Conservation (phyloP, 2,888 invertebrate genomes). For the Trissolcus japonicus region DNA sequence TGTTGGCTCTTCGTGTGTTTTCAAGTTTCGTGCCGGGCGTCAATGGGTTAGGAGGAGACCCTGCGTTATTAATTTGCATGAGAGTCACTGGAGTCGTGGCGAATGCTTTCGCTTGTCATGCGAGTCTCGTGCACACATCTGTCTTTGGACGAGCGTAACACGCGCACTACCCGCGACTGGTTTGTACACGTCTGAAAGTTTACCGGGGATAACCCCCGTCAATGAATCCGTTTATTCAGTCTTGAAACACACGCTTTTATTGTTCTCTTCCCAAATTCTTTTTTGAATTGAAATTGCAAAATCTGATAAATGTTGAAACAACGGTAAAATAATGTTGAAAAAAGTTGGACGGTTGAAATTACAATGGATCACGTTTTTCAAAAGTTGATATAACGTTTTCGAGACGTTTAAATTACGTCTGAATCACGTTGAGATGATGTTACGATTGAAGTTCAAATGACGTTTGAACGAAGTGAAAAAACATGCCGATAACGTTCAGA, state of each 20-base stretch:
- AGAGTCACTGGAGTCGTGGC: conserved; percentile 46
- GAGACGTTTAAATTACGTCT: no score
- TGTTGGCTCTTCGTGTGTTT: conserved; percentile 4
- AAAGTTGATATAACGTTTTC: no score
- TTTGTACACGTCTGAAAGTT: conserved; percentile 63
- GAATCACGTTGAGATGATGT: no score
- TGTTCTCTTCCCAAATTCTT: not conserved
- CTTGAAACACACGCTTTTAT: conserved; percentile 60
- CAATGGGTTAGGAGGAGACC: conserved; percentile 3
- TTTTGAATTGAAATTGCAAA: no score
- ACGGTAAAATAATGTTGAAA: no score
- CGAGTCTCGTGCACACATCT: conserved; percentile 44
- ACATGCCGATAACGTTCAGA: no score
- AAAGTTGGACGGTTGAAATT: no score
- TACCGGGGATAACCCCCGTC: conserved; percentile 67
- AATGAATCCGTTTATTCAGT: conserved; percentile 72
- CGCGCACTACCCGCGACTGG: conserved; percentile 37
- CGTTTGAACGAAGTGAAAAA: no score
- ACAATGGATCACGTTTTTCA: no score
- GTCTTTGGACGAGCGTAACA: conserved; percentile 38
- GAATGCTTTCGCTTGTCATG: conserved; percentile 49
- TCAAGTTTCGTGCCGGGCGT: not conserved
- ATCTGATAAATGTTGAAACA: no score
- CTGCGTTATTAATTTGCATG: conserved; percentile 36
- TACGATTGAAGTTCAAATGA: no score